Percentiles rank a stretch among this genome's conserved stretches.
phyloP scores from a whole-genome alignment of 2,797 vertebrate genomes.

The Kryptolebias ocellatus region DNA sequence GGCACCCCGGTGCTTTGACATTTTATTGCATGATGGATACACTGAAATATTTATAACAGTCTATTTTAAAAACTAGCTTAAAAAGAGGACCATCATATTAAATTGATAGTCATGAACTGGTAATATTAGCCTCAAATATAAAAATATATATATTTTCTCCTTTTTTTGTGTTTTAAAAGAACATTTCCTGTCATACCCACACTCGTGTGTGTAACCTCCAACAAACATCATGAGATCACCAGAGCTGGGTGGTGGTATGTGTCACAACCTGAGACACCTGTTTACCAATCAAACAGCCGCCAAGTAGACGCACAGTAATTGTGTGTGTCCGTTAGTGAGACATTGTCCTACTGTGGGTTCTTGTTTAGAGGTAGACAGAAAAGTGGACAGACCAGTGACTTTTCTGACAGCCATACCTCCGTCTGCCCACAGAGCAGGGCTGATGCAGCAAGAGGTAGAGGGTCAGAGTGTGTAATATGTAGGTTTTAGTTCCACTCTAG shows the following conservation, averaged over 20 bases:
- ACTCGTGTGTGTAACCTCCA: no score
- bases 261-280: slow-evolving; percentile 45
- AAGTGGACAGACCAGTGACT: slow-evolving; percentile 62
- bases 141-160: no score
- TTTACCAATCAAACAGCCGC: slow-evolving; percentile 64
- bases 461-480: slow-evolving; percentile 75
- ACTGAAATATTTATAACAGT: no score
- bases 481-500: slow-evolving; percentile 83
- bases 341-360: slow-evolving; percentile 30
- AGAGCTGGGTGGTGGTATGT: neutral
- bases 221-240: no score
- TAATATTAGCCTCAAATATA: no score
- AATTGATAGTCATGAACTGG: no score
- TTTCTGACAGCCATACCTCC: slow-evolving; percentile 47
- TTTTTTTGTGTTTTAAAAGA: no score
- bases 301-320: slow-evolving; percentile 7
- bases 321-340: slow-evolving; percentile 9
- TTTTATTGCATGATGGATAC: no score
- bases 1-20: no score
- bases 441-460: slow-evolving; percentile 61
- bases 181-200: no score
- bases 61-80: no score
- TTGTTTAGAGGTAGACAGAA: slow-evolving; percentile 44
- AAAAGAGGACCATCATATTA: no score
- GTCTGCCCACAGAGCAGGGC: slow-evolving; percentile 39